A percentile compares a stretch with the other conserved stretches of the same genome.
phyloP scores from a whole-genome alignment of 2,888 invertebrate genomes.

The Mimumesa dahlbomi region DNA sequence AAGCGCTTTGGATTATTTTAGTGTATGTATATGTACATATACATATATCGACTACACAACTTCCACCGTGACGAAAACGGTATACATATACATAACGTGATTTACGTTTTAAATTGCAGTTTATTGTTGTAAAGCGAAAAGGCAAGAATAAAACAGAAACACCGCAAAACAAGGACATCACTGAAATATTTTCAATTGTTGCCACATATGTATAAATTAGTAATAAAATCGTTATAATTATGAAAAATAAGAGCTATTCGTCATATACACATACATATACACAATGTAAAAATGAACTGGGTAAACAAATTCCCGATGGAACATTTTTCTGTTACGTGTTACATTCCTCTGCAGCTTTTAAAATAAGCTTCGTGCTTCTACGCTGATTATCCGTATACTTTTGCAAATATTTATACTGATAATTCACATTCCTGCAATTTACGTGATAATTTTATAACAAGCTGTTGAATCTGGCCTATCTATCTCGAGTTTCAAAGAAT shows the following conservation, averaged over 20 bases:
- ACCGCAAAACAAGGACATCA: not conserved
- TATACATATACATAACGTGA: too few relatives aligned
- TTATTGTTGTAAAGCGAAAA: not conserved
- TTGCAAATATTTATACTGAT: constrained; percentile 35
- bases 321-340: not conserved
- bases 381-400: constrained; percentile 15
- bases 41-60: too few relatives aligned
- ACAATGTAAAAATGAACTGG: too few relatives aligned
- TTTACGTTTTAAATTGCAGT: not conserved
- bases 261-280: too few relatives aligned
- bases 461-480: constrained; percentile 15
- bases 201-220: too few relatives aligned
- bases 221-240: too few relatives aligned
- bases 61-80: too few relatives aligned
- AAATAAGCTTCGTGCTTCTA: not conserved
- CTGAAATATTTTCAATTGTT: too few relatives aligned
- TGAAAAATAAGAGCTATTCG: too few relatives aligned
- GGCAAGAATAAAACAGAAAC: not conserved
- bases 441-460: constrained; percentile 29
- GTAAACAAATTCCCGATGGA: not conserved
- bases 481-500: constrained; percentile 20
- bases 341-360: not conserved
- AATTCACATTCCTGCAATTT: constrained; percentile 22
- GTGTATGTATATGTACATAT: too few relatives aligned
- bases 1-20: too few relatives aligned